phyloP scores from a whole-genome alignment of 2,888 invertebrate species.

The Xestia xanthographa region DNA sequence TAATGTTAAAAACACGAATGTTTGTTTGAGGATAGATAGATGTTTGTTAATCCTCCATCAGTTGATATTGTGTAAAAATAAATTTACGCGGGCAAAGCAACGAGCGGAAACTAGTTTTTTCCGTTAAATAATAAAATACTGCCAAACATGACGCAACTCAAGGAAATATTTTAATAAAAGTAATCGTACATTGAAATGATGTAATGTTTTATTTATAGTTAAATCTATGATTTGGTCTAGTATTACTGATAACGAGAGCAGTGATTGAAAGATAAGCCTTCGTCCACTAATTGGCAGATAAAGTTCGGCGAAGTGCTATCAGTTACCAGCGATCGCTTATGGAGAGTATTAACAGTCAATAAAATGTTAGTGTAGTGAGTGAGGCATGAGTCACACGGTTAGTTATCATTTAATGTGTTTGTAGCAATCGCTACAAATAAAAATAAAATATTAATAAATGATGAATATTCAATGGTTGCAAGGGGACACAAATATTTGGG shows the following conservation, averaged over 20 bases:
- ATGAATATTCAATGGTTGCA: not conserved
- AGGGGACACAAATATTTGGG: not conserved
- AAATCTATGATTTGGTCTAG: slow-evolving; percentile 1
- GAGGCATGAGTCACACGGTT: slow-evolving; percentile 3
- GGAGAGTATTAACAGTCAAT: too few relatives aligned
- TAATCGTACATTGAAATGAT: not conserved
- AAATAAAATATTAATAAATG: not conserved
- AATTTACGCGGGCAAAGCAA: too few relatives aligned
- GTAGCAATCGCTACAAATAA: too few relatives aligned
- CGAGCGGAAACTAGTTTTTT: too few relatives aligned
- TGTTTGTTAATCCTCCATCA: not conserved
- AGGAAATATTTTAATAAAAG: too few relatives aligned
- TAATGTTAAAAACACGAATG: not conserved
- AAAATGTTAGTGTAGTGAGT: too few relatives aligned
- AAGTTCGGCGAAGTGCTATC: slow-evolving; percentile 11
- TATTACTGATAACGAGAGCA: slow-evolving; percentile 7
- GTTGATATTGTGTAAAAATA: too few relatives aligned
- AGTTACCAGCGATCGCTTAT: not conserved
- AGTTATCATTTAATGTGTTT: not conserved
- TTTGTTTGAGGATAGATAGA: not conserved
- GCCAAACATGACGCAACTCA: not conserved
- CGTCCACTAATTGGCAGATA: slow-evolving; percentile 20
- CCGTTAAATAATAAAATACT: too few relatives aligned
- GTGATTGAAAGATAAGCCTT: slow-evolving; percentile 26
- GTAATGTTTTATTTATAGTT: not conserved